phyloP scores from a whole-genome alignment of 2,797 vertebrate genomes.

The Hemibagrus guttatus region DNA sequence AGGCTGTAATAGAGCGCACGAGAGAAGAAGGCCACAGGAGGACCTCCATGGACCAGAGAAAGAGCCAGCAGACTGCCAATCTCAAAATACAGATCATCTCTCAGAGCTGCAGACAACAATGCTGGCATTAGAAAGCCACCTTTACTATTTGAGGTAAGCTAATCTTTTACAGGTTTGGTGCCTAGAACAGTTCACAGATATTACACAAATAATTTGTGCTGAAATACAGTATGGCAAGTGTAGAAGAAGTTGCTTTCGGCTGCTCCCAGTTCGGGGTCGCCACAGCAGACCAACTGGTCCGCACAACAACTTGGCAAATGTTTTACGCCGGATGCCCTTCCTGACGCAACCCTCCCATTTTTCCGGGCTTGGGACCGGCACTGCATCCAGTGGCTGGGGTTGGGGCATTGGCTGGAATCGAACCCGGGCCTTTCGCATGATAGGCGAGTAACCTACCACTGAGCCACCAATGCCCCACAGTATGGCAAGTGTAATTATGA shows the following conservation, averaged over 20 bases:
- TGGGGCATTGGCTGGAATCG: too few relatives aligned
- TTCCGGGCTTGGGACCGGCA: too few relatives aligned
- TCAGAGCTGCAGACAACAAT: slow-evolving; percentile 77
- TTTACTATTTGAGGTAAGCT: neutral
- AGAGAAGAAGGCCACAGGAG: slow-evolving; percentile 85
- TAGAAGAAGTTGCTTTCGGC: too few relatives aligned
- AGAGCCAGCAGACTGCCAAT: slow-evolving; percentile 87
- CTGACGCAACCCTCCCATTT: too few relatives aligned
- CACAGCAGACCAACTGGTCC: too few relatives aligned
- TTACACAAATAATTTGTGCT: neutral
- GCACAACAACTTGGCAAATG: too few relatives aligned
- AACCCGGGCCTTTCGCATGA: too few relatives aligned
- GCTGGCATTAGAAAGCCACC: neutral
- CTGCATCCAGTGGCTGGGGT: too few relatives aligned
- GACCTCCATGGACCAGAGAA: slow-evolving; percentile 85
- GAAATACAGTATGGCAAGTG: neutral
- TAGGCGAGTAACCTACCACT: too few relatives aligned
- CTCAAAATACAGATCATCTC: slow-evolving; percentile 89
- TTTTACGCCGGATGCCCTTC: too few relatives aligned
- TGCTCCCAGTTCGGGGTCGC: too few relatives aligned
- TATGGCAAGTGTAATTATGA: neutral
- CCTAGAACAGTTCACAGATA: neutral
- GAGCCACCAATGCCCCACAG: too few relatives aligned
- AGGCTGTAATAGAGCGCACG: slow-evolving; percentile 84
- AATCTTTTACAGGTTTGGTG: neutral